phyloP scores from a whole-genome alignment of 2,888 invertebrate species.

The Andrena bucephala region DNA sequence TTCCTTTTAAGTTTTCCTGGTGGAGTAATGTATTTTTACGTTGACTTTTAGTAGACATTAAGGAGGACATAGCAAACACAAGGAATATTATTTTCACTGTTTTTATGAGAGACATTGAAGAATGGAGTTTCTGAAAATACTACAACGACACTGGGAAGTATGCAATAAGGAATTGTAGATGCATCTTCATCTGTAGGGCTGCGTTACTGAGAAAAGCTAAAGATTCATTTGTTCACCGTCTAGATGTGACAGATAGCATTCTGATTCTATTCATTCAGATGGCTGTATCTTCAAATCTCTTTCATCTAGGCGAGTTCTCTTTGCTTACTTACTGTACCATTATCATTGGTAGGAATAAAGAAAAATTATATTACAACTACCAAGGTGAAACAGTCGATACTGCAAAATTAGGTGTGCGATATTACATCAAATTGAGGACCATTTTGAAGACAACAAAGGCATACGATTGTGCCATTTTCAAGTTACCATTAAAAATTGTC shows the following conservation, averaged over 20 bases:
- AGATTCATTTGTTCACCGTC: conserved; percentile 23
- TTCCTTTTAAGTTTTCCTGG: neutral
- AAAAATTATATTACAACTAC: too few species aligned
- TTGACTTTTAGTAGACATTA: neutral
- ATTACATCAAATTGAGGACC: too few species aligned
- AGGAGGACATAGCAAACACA: neutral
- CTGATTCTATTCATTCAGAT: neutral
- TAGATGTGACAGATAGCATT: conserved; percentile 13
- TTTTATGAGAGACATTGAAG: conserved; percentile 11
- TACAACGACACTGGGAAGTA: neutral
- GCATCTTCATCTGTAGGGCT: neutral
- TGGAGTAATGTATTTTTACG: neutral
- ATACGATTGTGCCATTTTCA: too few species aligned
- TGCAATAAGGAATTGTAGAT: conserved; percentile 19
- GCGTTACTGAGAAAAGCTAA: conserved; percentile 9
- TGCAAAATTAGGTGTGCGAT: too few species aligned
- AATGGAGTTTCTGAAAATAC: neutral
- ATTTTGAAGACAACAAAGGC: too few species aligned
- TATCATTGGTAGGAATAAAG: too few species aligned
- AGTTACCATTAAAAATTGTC: too few species aligned
- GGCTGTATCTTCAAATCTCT: too few species aligned
- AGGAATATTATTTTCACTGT: conserved; percentile 13
- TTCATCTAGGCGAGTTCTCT: neutral
- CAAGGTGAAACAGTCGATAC: too few species aligned
- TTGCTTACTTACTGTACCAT: too few species aligned